A percentile compares a stretch with the other conserved stretches of the same genome.
phyloP scores from a whole-genome alignment of 30 jellyfish, hydroid and myxozoan species.

The Pelagia noctiluca region DNA sequence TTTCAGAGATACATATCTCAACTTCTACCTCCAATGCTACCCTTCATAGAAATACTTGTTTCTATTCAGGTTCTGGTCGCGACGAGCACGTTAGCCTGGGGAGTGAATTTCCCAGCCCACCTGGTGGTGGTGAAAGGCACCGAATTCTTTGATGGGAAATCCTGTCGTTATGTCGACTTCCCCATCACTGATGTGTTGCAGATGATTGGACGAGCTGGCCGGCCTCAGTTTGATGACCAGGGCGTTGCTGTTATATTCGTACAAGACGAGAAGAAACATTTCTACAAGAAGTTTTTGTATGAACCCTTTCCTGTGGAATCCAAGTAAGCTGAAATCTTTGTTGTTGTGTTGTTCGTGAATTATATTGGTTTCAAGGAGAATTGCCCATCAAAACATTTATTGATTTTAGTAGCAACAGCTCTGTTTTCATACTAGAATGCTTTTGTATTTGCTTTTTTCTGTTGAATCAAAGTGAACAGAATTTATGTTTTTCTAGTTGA shows the following conservation, averaged over 20 bases:
- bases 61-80: constrained; percentile 89
- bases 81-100: constrained; percentile 99
- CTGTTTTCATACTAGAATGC: no score
- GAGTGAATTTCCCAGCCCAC: constrained; percentile 99
- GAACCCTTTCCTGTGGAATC: constrained; percentile 99
- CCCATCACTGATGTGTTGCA: constrained; percentile 99
- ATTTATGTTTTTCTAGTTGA: no score
- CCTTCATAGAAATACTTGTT: no score
- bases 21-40: no score
- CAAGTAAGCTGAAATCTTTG: constrained; percentile 76
- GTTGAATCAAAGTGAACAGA: no score
- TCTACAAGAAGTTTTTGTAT: constrained; percentile 94
- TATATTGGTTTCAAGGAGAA: no score
- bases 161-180: constrained; percentile 94
- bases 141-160: constrained; percentile 95
- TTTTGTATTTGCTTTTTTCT: no score
- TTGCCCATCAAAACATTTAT: no score
- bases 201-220: constrained; percentile 99
- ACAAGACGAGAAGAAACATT: constrained; percentile 97
- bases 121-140: constrained; percentile 97
- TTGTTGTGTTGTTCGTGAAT: no score
- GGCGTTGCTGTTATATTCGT: constrained; percentile 99
- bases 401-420: no score
- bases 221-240: constrained; percentile 99
- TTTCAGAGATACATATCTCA: no score